phyloP scores from a whole-genome alignment of 2,888 invertebrate genomes.

The Pachliopta kotzebuea region DNA sequence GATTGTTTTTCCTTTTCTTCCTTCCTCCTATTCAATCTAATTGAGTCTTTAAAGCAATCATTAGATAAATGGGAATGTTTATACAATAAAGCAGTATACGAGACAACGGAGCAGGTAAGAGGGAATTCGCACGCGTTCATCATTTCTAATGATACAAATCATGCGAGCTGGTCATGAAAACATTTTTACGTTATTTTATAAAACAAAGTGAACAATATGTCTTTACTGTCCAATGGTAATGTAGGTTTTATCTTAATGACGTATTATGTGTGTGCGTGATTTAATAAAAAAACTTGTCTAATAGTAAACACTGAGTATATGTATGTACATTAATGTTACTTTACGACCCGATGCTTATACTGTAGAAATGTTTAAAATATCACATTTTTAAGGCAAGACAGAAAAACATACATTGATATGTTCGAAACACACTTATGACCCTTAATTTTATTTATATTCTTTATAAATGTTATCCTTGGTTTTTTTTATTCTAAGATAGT shows the following conservation, averaged over 20 bases:
- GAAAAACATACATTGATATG: too few species aligned
- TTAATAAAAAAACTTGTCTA: not conserved
- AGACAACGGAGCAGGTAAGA: conserved; percentile 31
- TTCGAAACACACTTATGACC: too few species aligned
- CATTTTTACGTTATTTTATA: conserved; percentile 5
- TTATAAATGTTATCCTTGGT: too few species aligned
- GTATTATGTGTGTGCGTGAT: not conserved
- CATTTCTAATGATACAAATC: conserved; percentile 46
- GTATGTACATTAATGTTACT: too few species aligned
- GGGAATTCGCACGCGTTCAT: conserved; percentile 41
- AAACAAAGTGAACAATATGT: not conserved
- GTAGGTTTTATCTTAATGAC: not conserved
- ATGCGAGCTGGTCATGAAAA: conserved; percentile 41
- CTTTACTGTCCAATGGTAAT: not conserved
- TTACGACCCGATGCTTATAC: too few species aligned
- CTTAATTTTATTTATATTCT: too few species aligned
- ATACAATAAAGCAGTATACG: conserved; percentile 37
- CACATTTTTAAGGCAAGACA: too few species aligned
- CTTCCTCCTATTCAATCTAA: conserved; percentile 16
- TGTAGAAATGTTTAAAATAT: too few species aligned
- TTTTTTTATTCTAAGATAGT: too few species aligned
- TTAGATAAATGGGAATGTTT: conserved; percentile 37
- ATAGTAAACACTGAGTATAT: too few species aligned
- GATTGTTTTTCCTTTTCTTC: not conserved
- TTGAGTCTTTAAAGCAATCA: conserved; percentile 30